A percentile compares a stretch with the other conserved stretches of the same genome.
phyloP scores from a whole-genome alignment of 64 coral and sea anemone genomes.

The Stylophora pistillata region DNA sequence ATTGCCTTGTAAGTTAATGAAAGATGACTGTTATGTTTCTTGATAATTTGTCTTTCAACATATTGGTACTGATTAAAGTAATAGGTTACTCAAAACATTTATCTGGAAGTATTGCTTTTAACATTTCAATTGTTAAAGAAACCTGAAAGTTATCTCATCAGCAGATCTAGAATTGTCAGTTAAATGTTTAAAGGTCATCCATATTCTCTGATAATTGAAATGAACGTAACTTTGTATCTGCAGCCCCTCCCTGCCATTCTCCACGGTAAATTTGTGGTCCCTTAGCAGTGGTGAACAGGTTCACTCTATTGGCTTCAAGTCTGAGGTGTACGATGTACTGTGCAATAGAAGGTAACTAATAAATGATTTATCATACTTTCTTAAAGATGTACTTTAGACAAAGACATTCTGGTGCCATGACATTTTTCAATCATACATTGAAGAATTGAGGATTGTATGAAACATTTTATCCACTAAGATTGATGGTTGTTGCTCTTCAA shows the following conservation, averaged over 20 bases:
- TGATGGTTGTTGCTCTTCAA: slow-evolving; percentile 92
- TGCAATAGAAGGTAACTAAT: slow-evolving; percentile 79
- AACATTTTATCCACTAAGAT: slow-evolving; percentile 22
- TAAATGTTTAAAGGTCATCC: too few species aligned
- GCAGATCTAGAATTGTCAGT: too few species aligned
- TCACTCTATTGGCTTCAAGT: slow-evolving; percentile 93
- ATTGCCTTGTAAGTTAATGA: neutral
- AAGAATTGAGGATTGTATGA: neutral
- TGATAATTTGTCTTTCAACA: too few species aligned
- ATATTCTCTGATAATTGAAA: neutral
- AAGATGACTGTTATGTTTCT: too few species aligned
- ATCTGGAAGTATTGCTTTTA: too few species aligned
- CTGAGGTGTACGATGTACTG: slow-evolving; percentile 93
- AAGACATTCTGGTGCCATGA: neutral
- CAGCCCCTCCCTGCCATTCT: slow-evolving; percentile 91
- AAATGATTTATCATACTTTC: neutral
- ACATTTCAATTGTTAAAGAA: too few species aligned
- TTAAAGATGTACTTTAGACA: neutral
- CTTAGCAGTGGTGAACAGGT: slow-evolving; percentile 83
- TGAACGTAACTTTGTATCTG: neutral
- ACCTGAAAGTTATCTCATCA: too few species aligned
- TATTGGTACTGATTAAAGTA: too few species aligned
- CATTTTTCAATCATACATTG: too few species aligned
- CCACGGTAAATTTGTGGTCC: slow-evolving; percentile 97
- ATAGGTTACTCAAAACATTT: too few species aligned